These are phyloP conservation scores for Anthoptus insignis DNA, from an alignment of 2,888 invertebrate genomes.

Conservation along the genomic window DNA sequence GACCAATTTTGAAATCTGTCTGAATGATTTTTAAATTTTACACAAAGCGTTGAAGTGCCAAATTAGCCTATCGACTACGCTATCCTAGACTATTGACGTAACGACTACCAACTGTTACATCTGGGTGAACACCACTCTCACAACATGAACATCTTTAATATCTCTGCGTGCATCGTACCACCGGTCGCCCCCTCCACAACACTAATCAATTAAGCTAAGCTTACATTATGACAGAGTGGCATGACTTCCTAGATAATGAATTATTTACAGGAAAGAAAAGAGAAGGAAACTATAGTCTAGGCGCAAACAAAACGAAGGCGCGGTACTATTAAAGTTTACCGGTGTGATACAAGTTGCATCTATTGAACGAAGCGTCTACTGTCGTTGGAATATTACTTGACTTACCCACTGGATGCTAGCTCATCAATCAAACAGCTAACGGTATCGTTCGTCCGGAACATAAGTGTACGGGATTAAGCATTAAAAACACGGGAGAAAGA, in stretches of 20 bases:
- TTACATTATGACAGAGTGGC: conserved; percentile 14
- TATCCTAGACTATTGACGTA: conserved; percentile 26
- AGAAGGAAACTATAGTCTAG: conserved; percentile 41
- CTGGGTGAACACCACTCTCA: conserved; percentile 6
- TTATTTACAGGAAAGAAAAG: conserved; percentile 17
- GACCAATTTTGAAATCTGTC: conserved; percentile 15
- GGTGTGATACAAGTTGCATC: conserved; percentile 55
- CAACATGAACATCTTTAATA: not conserved
- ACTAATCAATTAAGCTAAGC: conserved; percentile 34
- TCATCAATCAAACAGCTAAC: conserved; percentile 95
- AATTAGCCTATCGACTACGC: conserved; percentile 32
- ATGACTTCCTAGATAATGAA: conserved; percentile 12
- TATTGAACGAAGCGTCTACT: conserved; percentile 75
- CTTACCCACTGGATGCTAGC: conserved; percentile 94
- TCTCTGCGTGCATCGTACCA: conserved; percentile 20
- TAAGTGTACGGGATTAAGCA: conserved; percentile 79
- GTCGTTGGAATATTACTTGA: conserved; percentile 66
- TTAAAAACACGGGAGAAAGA: conserved; percentile 81
- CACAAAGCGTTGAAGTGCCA: conserved; percentile 30
- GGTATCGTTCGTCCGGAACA: conserved; percentile 70
- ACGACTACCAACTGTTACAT: conserved; percentile 22
- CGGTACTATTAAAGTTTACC: conserved; percentile 34
- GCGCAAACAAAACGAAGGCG: conserved; percentile 47
- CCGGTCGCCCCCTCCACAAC: conserved; percentile 11
- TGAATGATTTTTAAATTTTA: conserved; percentile 20